A percentile compares a stretch with the other conserved stretches of the same genome.
These are phyloP conservation scores for Argyra leucocephala DNA, from an alignment of 2,888 invertebrate species.

Conservation along the genomic window DNA sequence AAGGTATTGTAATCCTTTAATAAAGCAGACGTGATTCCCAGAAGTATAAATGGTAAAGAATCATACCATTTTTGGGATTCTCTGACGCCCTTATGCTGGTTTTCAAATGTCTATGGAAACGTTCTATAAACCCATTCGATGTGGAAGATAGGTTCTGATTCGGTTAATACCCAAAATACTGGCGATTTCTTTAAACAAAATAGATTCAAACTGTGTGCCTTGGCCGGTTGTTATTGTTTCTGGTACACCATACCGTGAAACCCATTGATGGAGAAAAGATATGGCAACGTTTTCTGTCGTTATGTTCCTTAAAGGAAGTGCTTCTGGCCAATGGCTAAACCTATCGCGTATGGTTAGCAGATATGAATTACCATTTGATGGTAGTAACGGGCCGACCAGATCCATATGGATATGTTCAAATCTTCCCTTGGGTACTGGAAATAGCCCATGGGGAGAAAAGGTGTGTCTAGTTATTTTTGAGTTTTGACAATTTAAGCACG, in stretches of 20 bases:
- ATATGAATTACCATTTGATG: no score
- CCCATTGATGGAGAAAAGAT: conserved; percentile 18
- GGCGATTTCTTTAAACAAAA: conserved; percentile 15
- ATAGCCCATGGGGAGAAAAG: no score
- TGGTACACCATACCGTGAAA: no score
- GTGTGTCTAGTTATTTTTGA: no score
- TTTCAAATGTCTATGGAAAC: conserved; percentile 19
- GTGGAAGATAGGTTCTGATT: conserved; percentile 19
- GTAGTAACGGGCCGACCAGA: no score
- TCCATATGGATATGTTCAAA: no score
- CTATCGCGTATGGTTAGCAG: no score
- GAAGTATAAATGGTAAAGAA: neutral
- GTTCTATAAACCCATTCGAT: conserved; percentile 18
- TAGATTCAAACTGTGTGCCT: conserved; percentile 20
- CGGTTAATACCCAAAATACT: conserved; percentile 14
- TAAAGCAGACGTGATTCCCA: neutral
- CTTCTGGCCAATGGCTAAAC: no score
- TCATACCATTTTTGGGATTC: neutral
- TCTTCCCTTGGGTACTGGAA: conserved; percentile 9
- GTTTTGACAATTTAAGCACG: no score
- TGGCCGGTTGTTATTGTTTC: conserved; percentile 20
- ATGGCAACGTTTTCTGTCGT: conserved; percentile 19
- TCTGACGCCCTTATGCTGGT: conserved; percentile 7
- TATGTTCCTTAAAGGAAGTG: conserved; percentile 18
- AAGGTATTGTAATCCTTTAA: neutral